A percentile compares a stretch with the other conserved stretches of the same genome.
Conservation (phyloP, 2,797 vertebrate genomes). For the Lagodon rhomboides region DNA sequence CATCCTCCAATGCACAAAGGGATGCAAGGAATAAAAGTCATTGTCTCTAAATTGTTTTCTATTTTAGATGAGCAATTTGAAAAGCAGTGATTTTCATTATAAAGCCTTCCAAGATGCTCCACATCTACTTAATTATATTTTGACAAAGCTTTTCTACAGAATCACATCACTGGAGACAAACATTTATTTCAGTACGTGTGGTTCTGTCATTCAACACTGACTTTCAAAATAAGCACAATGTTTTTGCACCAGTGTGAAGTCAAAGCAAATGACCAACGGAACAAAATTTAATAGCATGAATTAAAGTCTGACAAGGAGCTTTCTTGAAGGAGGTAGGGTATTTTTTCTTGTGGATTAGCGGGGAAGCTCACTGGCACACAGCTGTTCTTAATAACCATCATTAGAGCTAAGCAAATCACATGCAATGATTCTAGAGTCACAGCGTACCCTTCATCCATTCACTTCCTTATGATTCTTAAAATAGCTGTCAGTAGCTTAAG, state of each 20-base stretch:
- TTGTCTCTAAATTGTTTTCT: background rate
- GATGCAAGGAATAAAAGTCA: background rate
- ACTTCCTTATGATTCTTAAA: conserved; percentile 58
- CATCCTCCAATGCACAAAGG: background rate
- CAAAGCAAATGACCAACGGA: conserved; percentile 29
- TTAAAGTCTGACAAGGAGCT: conserved; percentile 43
- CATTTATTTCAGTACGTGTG: conserved; percentile 4
- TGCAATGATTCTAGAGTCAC: conserved; percentile 53
- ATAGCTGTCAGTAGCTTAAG: conserved; percentile 38
- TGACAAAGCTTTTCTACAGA: conserved; percentile 24
- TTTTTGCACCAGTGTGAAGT: background rate
- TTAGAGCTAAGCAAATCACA: conserved; percentile 75
- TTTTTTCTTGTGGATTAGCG: conserved; percentile 36
- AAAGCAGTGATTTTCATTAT: conserved; percentile 8
- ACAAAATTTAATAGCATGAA: conserved; percentile 17
- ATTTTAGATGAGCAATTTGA: conserved; percentile 6
- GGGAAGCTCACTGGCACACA: conserved; percentile 70
- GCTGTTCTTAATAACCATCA: conserved; percentile 82
- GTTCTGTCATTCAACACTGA: conserved; percentile 13
- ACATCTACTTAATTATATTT: conserved; percentile 33
- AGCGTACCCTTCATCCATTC: conserved; percentile 52
- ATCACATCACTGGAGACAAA: conserved; percentile 13
- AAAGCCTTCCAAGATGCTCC: conserved; percentile 10
- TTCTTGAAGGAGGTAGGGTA: conserved; percentile 26
- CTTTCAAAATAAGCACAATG: conserved; percentile 15